phyloP scores from a whole-genome alignment of 2,888 invertebrate genomes.

The Mimachlamys varia region DNA sequence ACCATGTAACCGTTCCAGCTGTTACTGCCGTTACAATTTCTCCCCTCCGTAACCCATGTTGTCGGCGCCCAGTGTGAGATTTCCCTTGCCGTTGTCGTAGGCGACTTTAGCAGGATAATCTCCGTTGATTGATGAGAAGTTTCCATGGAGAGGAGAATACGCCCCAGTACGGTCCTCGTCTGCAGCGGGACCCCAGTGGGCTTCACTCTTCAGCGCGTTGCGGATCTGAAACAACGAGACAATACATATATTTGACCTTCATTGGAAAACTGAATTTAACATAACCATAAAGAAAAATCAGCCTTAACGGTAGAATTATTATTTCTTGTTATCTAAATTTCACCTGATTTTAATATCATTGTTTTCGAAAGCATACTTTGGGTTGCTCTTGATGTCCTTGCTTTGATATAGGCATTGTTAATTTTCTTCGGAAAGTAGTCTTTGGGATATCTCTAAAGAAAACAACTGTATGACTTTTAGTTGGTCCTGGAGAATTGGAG shows the following conservation, averaged over 20 bases:
- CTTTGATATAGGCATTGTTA: too few species aligned
- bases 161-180: conserved; percentile 57
- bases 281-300: too few species aligned
- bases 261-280: not conserved
- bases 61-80: not conserved
- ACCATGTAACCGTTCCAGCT: not conserved
- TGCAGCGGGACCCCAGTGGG: conserved; percentile 66
- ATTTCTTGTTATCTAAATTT: too few species aligned
- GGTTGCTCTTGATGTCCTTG: too few species aligned
- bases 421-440: too few species aligned
- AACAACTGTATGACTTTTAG: too few species aligned
- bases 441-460: too few species aligned
- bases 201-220: conserved; percentile 55
- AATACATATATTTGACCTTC: not conserved
- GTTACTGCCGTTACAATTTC: not conserved
- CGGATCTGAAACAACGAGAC: conserved; percentile 48
- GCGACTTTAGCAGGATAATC: not conserved
- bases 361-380: too few species aligned
- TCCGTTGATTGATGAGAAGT: not conserved
- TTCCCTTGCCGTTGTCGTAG: not conserved
- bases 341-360: too few species aligned
- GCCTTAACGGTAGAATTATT: too few species aligned
- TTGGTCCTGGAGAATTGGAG: too few species aligned
- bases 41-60: not conserved
- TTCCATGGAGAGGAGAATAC: conserved; percentile 51